A percentile compares a stretch with the other conserved stretches of the same genome.
Evolutionary conservation across 2,797 vertebrate genomes (phyloP).

Genomic region (Pithecia hirsuta): DNA sequence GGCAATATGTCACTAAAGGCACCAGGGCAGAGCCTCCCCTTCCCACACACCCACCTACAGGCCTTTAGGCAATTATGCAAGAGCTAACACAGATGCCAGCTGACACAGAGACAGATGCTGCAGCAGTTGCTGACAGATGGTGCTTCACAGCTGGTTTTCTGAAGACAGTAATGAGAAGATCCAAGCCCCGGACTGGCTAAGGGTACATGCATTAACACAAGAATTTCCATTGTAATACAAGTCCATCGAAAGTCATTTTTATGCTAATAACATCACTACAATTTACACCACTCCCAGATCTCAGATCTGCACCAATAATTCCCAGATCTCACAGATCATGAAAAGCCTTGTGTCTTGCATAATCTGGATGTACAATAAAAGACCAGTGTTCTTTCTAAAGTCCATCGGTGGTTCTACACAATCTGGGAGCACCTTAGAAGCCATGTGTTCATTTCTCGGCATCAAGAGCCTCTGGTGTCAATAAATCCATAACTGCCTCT

Average conservation of each 20-base stretch:
- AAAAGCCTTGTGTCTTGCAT: neutral
- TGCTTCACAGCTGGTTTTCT: conserved; percentile 53
- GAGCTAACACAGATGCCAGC: conserved; percentile 54
- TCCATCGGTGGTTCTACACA: neutral
- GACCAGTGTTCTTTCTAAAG: neutral
- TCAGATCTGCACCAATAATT: too few species aligned
- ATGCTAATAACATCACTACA: neutral
- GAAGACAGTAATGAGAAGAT: conserved; percentile 27
- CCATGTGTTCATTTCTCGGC: neutral
- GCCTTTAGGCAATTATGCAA: neutral
- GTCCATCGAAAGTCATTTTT: neutral
- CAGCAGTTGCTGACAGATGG: conserved; percentile 60
- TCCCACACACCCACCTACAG: neutral
- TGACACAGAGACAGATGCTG: conserved; percentile 51
- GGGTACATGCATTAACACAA: neutral
- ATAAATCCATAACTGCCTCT: neutral
- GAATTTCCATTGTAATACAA: neutral
- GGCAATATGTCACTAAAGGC: neutral
- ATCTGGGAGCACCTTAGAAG: neutral
- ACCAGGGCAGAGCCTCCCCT: neutral
- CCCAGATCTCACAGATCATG: neutral
- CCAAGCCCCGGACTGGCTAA: neutral
- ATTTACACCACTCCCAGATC: neutral
- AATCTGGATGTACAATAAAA: neutral
- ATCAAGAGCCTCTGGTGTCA: neutral